Evolutionary conservation across 2,797 vertebrate genomes (phyloP).

Genomic region (Aselliscus stoliczkanus): DNA sequence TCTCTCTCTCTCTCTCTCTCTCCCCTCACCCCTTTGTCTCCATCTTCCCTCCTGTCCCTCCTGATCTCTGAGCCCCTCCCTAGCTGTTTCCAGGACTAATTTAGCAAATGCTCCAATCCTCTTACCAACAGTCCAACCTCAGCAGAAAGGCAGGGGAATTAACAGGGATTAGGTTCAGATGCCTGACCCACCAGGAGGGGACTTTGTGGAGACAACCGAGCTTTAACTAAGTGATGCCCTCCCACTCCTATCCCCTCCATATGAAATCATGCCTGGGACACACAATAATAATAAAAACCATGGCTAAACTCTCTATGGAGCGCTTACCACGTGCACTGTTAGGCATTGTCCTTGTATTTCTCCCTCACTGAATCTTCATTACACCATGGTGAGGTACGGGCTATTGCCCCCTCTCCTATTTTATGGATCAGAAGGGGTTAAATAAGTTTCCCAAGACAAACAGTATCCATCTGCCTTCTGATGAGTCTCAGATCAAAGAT

Average conservation of each 20-base stretch:
- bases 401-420: no score
- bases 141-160: slow-evolving; percentile 89
- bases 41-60: background rate
- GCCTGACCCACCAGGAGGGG: slow-evolving; percentile 59
- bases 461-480: background rate
- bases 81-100: slow-evolving; percentile 84
- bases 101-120: slow-evolving; percentile 93
- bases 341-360: background rate
- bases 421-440: background rate
- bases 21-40: background rate
- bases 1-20: background rate
- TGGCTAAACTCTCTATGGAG: rapidly evolving
- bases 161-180: slow-evolving; percentile 82
- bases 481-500: background rate
- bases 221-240: background rate
- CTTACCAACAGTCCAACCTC: slow-evolving; percentile 87
- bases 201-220: background rate
- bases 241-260: background rate
- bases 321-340: rapidly evolving
- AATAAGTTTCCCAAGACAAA: background rate
- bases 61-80: background rate
- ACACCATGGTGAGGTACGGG: background rate
- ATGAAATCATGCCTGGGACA: background rate
- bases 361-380: background rate
- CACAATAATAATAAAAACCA: background rate